A percentile compares a stretch with the other conserved stretches of the same genome.
phyloP scores from a whole-genome alignment of 2,888 invertebrate genomes.

The Cephus runcator region DNA sequence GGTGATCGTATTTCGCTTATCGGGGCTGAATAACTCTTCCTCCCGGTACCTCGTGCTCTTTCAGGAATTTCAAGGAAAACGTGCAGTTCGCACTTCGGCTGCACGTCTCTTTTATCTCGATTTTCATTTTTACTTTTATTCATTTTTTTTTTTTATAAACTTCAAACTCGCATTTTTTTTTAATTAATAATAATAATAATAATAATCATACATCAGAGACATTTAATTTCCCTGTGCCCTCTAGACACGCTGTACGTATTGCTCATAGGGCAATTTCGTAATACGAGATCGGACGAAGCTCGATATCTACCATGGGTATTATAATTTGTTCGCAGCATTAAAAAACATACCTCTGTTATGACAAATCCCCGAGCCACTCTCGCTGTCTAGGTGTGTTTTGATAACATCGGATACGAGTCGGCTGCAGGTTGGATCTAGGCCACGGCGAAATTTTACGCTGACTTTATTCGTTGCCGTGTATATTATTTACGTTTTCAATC shows the following conservation, averaged over 20 bases:
- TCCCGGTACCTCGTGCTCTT: conserved; percentile 48
- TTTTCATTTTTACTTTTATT: neutral
- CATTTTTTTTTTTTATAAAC: neutral
- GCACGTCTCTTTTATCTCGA: conserved; percentile 13
- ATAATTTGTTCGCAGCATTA: conserved; percentile 29
- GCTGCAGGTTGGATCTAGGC: neutral
- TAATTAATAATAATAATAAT: no score
- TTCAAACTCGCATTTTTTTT: no score
- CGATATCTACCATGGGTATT: neutral
- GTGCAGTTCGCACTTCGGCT: no score
- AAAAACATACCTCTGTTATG: conserved; percentile 42
- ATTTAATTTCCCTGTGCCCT: no score
- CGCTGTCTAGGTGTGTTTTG: neutral
- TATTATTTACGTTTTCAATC: neutral
- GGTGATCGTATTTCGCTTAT: conserved; percentile 62
- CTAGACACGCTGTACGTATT: no score
- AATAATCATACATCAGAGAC: no score
- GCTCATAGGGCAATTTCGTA: neutral
- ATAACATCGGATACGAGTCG: neutral
- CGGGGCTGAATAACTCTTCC: conserved; percentile 49
- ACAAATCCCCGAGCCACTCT: conserved; percentile 36
- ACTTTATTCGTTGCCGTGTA: neutral
- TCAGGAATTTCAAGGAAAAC: conserved; percentile 44
- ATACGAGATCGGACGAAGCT: neutral
- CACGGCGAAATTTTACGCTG: neutral